phyloP scores from a whole-genome alignment of 2,888 invertebrate species.

The Carpatolechia fugitivella region DNA sequence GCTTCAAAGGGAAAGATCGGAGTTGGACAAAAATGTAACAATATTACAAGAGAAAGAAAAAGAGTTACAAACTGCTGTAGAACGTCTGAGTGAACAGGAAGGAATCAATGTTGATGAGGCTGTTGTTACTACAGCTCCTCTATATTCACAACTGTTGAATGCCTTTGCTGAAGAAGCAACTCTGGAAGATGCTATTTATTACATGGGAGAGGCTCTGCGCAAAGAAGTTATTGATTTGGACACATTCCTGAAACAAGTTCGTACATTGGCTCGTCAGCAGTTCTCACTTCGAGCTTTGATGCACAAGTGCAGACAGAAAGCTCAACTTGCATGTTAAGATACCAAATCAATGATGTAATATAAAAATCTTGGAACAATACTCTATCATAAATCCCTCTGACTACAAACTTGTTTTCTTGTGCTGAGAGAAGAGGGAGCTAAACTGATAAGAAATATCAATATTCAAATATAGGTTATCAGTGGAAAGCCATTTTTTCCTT shows the following conservation, averaged over 20 bases:
- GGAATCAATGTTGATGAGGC: slow-evolving; percentile 97
- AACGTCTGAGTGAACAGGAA: slow-evolving; percentile 87
- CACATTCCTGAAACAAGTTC: slow-evolving; percentile 97
- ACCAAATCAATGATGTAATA: neutral
- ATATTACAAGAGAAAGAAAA: slow-evolving; percentile 92
- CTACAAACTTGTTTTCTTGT: neutral
- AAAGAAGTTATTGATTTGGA: slow-evolving; percentile 96
- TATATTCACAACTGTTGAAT: slow-evolving; percentile 96
- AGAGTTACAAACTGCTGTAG: slow-evolving; percentile 90
- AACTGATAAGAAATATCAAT: slow-evolving; percentile 3
- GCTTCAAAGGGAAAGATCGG: slow-evolving; percentile 87
- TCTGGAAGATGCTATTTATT: slow-evolving; percentile 98
- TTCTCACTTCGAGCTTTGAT: slow-evolving; percentile 97
- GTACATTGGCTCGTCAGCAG: slow-evolving; percentile 95
- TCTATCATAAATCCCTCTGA: neutral
- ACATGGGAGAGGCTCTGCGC: slow-evolving; percentile 96
- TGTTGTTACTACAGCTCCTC: slow-evolving; percentile 96
- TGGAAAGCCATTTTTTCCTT: neutral
- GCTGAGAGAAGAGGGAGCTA: neutral
- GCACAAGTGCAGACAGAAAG: slow-evolving; percentile 97
- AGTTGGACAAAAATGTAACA: slow-evolving; percentile 90
- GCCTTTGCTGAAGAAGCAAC: slow-evolving; percentile 99
- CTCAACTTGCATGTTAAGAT: slow-evolving; percentile 86
- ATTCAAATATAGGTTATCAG: slow-evolving; percentile 2
- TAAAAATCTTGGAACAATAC: neutral